Evolutionary conservation across 2,113 vertebrate genomes (phyloP).

Genomic region (Pollimyrus isidori): DNA sequence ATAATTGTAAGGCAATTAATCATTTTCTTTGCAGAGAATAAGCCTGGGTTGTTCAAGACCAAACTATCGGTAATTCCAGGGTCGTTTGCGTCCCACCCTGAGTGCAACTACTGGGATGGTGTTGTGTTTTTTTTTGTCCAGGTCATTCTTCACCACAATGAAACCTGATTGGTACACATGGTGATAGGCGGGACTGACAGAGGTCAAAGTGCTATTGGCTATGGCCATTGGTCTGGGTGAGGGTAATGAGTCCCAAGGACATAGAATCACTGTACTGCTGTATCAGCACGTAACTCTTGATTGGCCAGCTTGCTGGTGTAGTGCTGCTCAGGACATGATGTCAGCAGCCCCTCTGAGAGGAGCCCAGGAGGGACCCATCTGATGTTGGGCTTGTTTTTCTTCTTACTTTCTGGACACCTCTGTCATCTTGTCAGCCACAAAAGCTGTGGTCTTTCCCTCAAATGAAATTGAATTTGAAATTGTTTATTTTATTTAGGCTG

Average conservation of each 20-base stretch:
- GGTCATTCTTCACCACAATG: neutral
- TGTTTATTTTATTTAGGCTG: constrained; percentile 6
- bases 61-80: neutral
- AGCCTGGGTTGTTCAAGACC: neutral
- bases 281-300: neutral
- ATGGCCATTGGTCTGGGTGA: neutral
- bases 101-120: neutral
- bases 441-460: neutral
- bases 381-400: neutral
- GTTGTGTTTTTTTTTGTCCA: neutral
- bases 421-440: constrained; percentile 12
- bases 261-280: neutral
- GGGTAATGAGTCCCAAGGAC: neutral
- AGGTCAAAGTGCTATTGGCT: neutral
- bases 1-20: constrained; percentile 3
- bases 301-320: neutral
- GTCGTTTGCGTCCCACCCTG: neutral
- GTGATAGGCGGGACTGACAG: neutral
- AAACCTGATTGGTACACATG: neutral
- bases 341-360: neutral
- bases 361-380: neutral
- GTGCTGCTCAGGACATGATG: neutral
- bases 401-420: neutral
- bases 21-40: neutral
- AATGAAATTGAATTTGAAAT: constrained; percentile 14